Conservation (phyloP, 2,113 vertebrate genomes). For the Columba janthina region DNA sequence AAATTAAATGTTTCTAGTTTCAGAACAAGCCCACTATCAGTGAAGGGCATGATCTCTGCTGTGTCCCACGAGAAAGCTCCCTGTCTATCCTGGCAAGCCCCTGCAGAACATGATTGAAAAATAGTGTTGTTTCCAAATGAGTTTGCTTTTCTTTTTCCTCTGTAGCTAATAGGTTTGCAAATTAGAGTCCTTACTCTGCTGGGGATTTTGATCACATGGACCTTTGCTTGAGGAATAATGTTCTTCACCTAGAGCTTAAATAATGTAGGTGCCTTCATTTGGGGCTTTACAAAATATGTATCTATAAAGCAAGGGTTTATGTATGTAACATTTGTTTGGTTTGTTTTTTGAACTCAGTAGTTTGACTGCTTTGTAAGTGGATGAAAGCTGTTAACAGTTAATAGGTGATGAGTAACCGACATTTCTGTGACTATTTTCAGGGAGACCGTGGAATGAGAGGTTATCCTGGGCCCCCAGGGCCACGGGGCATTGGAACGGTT, state of each 20-base stretch:
- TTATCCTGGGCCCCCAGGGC: constrained; percentile 71
- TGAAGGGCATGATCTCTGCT: neutral
- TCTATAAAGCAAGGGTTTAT: neutral
- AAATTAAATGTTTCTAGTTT: neutral
- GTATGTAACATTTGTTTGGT: neutral
- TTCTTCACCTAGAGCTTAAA: neutral
- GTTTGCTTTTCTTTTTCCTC: neutral
- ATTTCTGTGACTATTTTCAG: constrained; percentile 57
- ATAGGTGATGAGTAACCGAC: neutral
- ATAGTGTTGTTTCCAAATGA: neutral
- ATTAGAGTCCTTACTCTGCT: neutral
- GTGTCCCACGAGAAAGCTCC: neutral
- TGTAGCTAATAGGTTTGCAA: neutral
- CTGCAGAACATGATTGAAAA: neutral
- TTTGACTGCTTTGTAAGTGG: neutral
- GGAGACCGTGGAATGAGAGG: constrained; percentile 80
- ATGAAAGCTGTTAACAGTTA: neutral
- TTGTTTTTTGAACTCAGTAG: neutral
- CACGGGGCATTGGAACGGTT: constrained; percentile 68
- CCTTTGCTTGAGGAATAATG: neutral
- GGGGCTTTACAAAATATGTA: rapidly evolving
- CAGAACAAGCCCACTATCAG: neutral
- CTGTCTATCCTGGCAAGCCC: neutral
- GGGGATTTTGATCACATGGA: neutral
- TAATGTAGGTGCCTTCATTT: neutral